Base-by-base conservation (phyloP, 2,888 invertebrate genomes). In the Agrenia bidenticulata region DNA sequence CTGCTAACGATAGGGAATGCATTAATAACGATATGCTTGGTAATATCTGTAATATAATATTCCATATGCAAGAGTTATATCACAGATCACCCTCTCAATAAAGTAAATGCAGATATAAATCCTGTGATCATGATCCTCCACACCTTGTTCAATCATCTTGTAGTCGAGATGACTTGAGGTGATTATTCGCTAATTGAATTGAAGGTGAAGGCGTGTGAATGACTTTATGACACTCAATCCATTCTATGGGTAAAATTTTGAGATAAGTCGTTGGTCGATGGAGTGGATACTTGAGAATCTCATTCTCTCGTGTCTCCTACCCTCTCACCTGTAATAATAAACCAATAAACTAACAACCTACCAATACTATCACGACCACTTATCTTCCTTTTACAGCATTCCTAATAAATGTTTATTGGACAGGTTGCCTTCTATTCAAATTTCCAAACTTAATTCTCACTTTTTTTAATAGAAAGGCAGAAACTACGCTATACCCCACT, bases 141-240 rank as follows among this genome's bases (percentile, higher is more conserved):
- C 45, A 45, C 45, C 45, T 45, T 45, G 45, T 45, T 45, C 45
- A 45, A 45, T 45, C 45, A 45, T 45, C 45, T 45, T 15, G 32
- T 7, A 32, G 32, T 11, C 4, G 15, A 45, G 45, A 45, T 45
- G 9, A 15, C 9, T 45, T 45, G 4, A 11, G 45, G 45, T 45
- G 45, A 45, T 45, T 17, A 45, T 45, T 45, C 45, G 45, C 45
- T 45, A 45, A 45, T 45, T 45, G 45, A 45, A 45, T 45, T 45
- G 45, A 45, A 45, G 45, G n/a, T 45, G 45, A 45, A 45, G 45
- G 45, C 45, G 45, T 45, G 45, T 45, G 45, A 45, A 45, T 45
- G 45, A 45, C 45, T 45, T 45, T 45, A 45, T 45, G 45, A 45
- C 45, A 45, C 9, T 45, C 19, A 45, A 19, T 19, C 15, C 45